Evolutionary conservation across 2,113 vertebrate genomes (phyloP).

Genomic region (Rhegmatorhina hoffmannsi): DNA sequence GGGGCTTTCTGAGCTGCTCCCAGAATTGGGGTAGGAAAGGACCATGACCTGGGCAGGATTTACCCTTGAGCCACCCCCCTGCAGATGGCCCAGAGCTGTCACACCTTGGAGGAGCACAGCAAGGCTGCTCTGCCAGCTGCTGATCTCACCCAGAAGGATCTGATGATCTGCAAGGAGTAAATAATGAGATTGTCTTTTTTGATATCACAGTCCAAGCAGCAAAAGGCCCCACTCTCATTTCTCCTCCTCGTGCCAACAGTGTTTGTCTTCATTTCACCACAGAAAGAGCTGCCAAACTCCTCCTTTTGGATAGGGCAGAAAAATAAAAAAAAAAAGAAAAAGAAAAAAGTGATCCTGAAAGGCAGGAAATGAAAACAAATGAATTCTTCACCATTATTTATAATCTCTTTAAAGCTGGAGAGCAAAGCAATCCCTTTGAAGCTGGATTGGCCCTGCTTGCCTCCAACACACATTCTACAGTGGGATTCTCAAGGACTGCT

Average conservation of each 20-base stretch:
- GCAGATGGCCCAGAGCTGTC: background rate
- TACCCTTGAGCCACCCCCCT: no score
- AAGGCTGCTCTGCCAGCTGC: background rate
- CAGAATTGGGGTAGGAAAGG: background rate
- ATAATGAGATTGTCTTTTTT: background rate
- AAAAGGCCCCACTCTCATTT: background rate
- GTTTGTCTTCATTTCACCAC: background rate
- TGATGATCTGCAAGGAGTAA: background rate
- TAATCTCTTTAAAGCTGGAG: background rate
- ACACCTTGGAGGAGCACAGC: background rate
- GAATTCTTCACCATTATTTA: background rate
- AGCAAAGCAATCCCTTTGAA: background rate
- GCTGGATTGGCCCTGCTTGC: background rate
- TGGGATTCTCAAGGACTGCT: background rate
- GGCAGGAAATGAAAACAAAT: background rate
- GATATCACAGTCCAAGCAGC: background rate
- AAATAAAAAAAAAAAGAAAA: background rate
- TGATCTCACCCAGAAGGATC: background rate
- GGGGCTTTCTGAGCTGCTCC: background rate
- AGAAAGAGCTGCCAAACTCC: background rate
- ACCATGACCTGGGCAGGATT: background rate
- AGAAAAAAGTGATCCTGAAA: background rate
- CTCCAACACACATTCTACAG: background rate
- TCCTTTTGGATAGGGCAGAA: background rate
- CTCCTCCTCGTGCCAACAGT: background rate